phyloP scores from a whole-genome alignment of 2,888 invertebrate species.

The Spatulosminthurus flaviceps region DNA sequence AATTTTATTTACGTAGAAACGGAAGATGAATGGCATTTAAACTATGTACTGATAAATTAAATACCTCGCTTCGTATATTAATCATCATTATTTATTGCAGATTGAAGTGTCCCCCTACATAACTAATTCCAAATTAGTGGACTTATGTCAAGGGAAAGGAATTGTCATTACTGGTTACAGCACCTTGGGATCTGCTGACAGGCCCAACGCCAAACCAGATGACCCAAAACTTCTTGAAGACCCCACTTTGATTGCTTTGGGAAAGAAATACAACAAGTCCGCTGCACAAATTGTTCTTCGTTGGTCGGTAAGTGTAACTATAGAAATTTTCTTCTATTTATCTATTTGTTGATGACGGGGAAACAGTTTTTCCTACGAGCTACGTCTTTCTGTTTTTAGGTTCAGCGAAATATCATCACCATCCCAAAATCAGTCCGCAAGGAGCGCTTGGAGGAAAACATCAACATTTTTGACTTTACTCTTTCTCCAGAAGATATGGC shows the following conservation, averaged over 20 bases:
- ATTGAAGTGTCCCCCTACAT: too few relatives aligned
- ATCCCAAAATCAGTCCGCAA: conserved; percentile 86
- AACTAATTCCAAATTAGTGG: conserved; percentile 72
- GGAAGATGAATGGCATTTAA: too few relatives aligned
- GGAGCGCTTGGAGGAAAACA: conserved; percentile 76
- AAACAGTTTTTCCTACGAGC: too few relatives aligned
- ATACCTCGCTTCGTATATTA: too few relatives aligned
- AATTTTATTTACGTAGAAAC: too few relatives aligned
- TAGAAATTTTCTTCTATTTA: too few relatives aligned
- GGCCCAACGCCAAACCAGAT: conserved; percentile 76
- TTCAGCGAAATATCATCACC: conserved; percentile 77
- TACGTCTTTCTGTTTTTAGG: conserved; percentile 64
- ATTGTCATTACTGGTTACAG: conserved; percentile 81
- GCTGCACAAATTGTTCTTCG: conserved; percentile 77
- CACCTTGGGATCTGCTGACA: conserved; percentile 68
- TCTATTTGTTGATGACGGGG: too few relatives aligned
- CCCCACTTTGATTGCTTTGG: conserved; percentile 72
- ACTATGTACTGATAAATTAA: too few relatives aligned
- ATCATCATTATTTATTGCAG: too few relatives aligned
- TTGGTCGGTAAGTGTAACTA: conserved; percentile 70
- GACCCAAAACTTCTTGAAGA: conserved; percentile 79
- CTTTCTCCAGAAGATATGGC: conserved; percentile 75
- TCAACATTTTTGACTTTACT: conserved; percentile 79
- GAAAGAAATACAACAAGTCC: conserved; percentile 74
- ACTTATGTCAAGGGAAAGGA: conserved; percentile 74